Base-by-base conservation (phyloP, 2,113 vertebrate genomes). In the Oryctolagus cuniculus region DNA sequence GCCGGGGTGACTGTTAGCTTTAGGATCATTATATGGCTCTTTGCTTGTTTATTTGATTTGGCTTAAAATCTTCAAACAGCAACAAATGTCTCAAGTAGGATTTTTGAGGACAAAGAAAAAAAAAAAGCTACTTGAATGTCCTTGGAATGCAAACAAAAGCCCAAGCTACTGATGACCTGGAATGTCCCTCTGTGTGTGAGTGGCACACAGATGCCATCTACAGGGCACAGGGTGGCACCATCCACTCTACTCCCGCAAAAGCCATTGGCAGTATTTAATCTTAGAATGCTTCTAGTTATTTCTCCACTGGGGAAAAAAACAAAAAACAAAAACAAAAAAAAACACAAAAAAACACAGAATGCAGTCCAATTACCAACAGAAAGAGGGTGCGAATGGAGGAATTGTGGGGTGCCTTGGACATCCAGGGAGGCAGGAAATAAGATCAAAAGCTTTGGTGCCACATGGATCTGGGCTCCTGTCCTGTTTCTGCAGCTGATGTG, bases 31-130 rank as follows among this genome's bases (percentile, higher is more conserved):
- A 93, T 88, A 69, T 69, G 87, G 86, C 70, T 89, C 90, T 94
- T 94, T 94, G 55, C 72, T 95, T 96, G 92, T 96, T 97, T 97
- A 93, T 97, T 96, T 98, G 61, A 97, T 94, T 97, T 96, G 94
- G 87, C 95, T 94, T 97, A 93, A 93, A 97, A 98, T 97, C 96
- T 97, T 94, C 93, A 97, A 96, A 95, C 55, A 70, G 34, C 94
- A 96, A 79, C 84, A 92, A 95, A 91, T 96, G 95, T 96, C 94
- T 97, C 81, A 95, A 86, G 89, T 93, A 97, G 95, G 93, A 88
- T 95, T 97, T 88, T 81, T 82, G 94, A 95, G 90, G 53, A 89
- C 78, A 89, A 93, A 96, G 44, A 7, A 44, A 44, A 44, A 67
- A 96, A 98, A 94, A 77, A 61, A 96, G 90, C 89, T 61, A 91